Conservation (phyloP, 2,113 vertebrate genomes). For the Narcine bancroftii region DNA sequence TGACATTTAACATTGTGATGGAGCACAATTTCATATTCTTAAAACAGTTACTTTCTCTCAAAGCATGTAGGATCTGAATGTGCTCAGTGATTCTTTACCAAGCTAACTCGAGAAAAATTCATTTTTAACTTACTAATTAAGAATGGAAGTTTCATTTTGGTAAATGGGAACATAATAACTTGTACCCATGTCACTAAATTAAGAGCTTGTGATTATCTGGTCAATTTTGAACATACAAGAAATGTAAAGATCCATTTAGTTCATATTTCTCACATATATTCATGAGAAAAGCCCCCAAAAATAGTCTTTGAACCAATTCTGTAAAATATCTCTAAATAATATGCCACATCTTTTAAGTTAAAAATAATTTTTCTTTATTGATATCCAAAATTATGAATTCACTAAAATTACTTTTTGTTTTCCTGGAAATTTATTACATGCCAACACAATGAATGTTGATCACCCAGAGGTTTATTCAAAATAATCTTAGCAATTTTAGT, state of each 20-base stretch:
- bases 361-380: not conserved
- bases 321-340: not conserved
- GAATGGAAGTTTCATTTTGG: not conserved
- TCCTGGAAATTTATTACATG: too few relatives aligned
- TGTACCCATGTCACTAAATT: not conserved
- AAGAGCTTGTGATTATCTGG: not conserved
- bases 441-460: not conserved
- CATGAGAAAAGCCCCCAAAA: not conserved
- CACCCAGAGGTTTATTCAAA: not conserved
- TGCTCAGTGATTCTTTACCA: not conserved
- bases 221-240: not conserved
- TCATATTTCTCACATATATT: not conserved
- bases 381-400: not conserved
- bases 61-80: not conserved
- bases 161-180: not conserved
- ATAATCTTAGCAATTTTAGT: slow-evolving; percentile 31
- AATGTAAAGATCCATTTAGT: not conserved
- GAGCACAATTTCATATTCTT: not conserved
- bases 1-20: not conserved
- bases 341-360: not conserved
- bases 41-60: not conserved
- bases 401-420: too few relatives aligned
- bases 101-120: not conserved
- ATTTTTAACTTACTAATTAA: not conserved
- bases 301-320: not conserved